Base-by-base conservation (phyloP, 2,113 vertebrate species). In the Pogona vitticeps region DNA sequence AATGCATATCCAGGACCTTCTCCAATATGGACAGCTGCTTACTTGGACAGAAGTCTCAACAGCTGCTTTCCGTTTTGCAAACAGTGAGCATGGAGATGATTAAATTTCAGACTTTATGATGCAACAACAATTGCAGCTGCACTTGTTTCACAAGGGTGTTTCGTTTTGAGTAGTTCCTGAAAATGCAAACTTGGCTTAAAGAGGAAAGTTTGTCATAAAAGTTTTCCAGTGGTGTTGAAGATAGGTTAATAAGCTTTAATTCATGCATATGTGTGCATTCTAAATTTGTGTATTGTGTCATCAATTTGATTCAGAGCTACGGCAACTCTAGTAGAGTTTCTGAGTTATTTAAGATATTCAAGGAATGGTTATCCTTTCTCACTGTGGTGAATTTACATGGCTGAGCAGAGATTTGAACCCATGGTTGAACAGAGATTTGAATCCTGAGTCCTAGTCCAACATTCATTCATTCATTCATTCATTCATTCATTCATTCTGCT, bases 21-120 rank as follows among this genome's bases (percentile, higher is more conserved):
- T 13, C 38, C 76, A 80, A 0, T 88, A 70, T 70, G 59, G 70
- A 58, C 73, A 78, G 80, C 86, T 83, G 72, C 36, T 88, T 78
- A 6, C 82, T 92, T 89, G 87, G 84, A 79, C 88, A 89, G 68
- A 87, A 82, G 83, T 93, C 42, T 3, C 23, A 68, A 80, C 77
- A 92, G 75, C 80, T 91, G 90, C 33, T 31, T 86, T 85, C 26
- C 75, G 28, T 92, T 91, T 91, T 18, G 7, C 82, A 46, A 46
- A 2, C 6, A 61, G 88, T 36, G 80, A 86, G 63, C 8, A n/a
- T 21, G 80, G 36, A 56, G 46, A 63, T 85, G 59, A 72, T 84
- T 23, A 78, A 71, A 56, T 87, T 93, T 83, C 81, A 85, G 1
- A 0, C 36, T 73, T 68, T 67, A 3, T 31, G 52, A 56, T 70